Conservation (phyloP, 2,797 vertebrate genomes). For the Eremophila alpestris region DNA sequence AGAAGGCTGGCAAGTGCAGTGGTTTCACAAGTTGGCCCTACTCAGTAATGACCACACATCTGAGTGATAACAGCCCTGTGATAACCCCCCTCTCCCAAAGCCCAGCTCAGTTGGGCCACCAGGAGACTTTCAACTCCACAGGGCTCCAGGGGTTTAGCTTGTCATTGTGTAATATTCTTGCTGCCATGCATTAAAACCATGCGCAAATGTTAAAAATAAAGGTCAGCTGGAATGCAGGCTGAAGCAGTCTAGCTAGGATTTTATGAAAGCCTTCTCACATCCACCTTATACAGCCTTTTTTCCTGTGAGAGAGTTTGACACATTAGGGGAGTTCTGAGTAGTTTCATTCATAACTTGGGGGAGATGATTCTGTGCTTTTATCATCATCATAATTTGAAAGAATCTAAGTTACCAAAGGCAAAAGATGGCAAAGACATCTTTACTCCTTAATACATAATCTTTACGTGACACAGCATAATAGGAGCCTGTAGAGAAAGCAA, state of each 20-base stretch:
- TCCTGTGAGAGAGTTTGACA: background rate
- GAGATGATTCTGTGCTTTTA: background rate
- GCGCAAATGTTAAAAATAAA: slow-evolving; percentile 26
- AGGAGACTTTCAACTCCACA: background rate
- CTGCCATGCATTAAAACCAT: background rate
- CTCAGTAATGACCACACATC: background rate
- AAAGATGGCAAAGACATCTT: background rate
- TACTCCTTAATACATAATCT: background rate
- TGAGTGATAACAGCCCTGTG: background rate
- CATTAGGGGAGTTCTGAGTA: background rate
- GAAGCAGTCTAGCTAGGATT: background rate
- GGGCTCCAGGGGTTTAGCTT: background rate
- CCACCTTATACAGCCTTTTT: background rate
- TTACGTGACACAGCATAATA: background rate
- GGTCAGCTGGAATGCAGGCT: background rate
- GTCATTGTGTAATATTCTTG: background rate
- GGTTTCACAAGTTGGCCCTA: background rate
- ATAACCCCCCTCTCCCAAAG: background rate
- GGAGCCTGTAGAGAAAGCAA: background rate
- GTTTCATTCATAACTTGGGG: background rate
- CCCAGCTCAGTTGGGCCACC: background rate
- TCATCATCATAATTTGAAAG: background rate
- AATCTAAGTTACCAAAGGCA: background rate
- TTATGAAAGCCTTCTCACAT: background rate
- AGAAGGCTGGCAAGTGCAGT: background rate